Conservation (phyloP, 2,888 invertebrate genomes). For the Tenthredo notha region DNA sequence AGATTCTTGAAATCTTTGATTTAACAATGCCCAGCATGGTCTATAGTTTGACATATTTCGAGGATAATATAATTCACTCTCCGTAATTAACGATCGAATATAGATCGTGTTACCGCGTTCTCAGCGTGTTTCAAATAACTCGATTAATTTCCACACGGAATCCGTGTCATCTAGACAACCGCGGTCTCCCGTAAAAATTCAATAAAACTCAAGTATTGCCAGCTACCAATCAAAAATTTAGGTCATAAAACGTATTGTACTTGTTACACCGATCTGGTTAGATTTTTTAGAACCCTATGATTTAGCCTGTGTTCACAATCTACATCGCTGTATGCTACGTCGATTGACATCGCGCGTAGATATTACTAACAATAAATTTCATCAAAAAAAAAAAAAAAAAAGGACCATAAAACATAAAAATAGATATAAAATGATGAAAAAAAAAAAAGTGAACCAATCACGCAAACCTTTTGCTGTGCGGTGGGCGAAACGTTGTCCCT, state of each 20-base stretch:
- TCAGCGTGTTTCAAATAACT: slow-evolving; percentile 6
- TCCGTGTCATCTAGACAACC: not conserved
- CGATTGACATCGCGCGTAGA: not conserved
- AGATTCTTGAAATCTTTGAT: slow-evolving; percentile 22
- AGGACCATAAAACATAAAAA: not conserved
- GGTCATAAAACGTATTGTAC: not conserved
- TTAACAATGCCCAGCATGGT: not conserved
- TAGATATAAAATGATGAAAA: not conserved
- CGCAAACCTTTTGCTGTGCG: not conserved
- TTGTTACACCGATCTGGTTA: not conserved
- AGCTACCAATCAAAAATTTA: not conserved
- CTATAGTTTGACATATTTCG: slow-evolving; percentile 3
- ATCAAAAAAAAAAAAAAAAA: not conserved
- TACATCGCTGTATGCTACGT: not conserved
- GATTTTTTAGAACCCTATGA: not conserved
- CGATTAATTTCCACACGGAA: slow-evolving; percentile 11
- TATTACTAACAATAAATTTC: not conserved
- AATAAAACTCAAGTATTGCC: not conserved
- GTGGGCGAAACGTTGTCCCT: slow-evolving; percentile 1
- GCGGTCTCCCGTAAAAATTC: not conserved
- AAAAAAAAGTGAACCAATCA: not conserved
- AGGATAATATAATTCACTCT: not conserved
- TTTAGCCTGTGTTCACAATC: not conserved
- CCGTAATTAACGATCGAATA: slow-evolving; percentile 30
- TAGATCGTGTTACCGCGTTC: slow-evolving; percentile 5